Evolutionary conservation across 2,113 vertebrate genomes (phyloP).

Genomic region (Ranitomeya imitator): DNA sequence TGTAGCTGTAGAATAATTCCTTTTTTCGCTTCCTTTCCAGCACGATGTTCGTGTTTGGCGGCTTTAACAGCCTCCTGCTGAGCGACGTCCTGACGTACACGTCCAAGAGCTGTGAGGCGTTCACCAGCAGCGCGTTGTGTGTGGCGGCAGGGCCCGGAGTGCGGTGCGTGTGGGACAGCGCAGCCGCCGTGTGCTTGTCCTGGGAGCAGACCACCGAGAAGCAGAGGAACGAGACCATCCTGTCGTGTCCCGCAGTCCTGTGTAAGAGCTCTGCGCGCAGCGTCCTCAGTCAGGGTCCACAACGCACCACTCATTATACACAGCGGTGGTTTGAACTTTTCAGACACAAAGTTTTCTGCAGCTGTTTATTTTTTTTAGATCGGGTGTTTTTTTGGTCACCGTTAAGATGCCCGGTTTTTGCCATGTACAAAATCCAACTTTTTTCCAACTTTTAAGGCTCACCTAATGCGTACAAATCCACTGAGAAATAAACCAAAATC

Average conservation of each 20-base stretch:
- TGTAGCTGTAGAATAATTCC: background rate
- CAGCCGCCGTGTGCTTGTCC: conserved; percentile 71
- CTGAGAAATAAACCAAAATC: too few species aligned
- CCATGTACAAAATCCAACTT: too few species aligned
- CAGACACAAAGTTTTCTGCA: too few species aligned
- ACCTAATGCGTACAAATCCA: too few species aligned
- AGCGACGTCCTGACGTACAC: conserved; percentile 87
- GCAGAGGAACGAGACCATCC: conserved; percentile 68
- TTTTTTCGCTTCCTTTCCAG: conserved; percentile 66
- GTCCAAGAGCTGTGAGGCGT: conserved; percentile 79
- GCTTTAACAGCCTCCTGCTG: conserved; percentile 96
- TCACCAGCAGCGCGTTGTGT: conserved; percentile 69
- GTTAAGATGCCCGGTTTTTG: too few species aligned
- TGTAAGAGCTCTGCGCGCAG: conserved; percentile 69
- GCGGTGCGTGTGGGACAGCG: conserved; percentile 83
- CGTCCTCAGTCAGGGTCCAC: too few species aligned
- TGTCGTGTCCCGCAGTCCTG: conserved; percentile 76
- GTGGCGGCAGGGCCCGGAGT: conserved; percentile 74
- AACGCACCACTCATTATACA: too few species aligned
- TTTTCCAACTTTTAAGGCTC: too few species aligned
- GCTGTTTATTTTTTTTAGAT: too few species aligned
- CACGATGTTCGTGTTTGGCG: conserved; percentile 93
- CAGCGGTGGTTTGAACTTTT: too few species aligned
- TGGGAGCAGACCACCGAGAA: conserved; percentile 73
- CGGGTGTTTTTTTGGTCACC: too few species aligned